phyloP scores from a whole-genome alignment of 1,140 invertebrate genomes.

The Adelges cooleyi region DNA sequence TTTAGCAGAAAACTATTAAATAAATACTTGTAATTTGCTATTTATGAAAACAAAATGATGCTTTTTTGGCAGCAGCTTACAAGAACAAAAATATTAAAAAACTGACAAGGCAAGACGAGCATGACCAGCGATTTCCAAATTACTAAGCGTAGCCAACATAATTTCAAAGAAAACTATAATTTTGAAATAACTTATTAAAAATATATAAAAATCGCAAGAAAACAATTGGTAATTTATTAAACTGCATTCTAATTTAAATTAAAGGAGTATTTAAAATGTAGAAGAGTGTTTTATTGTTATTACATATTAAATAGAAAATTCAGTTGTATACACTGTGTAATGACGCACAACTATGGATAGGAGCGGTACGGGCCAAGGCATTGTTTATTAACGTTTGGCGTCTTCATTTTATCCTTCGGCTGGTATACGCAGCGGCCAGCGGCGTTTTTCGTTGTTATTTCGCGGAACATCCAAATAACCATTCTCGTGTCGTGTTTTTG shows the following conservation, averaged over 20 bases:
- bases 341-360: neutral
- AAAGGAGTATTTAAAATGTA: no score
- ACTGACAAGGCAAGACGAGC: slow-evolving; percentile 21
- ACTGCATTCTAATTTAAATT: no score
- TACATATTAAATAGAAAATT: no score
- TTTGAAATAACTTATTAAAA: no score
- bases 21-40: no score
- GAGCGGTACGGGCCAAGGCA: neutral
- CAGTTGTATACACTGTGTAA: neutral
- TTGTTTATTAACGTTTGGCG: slow-evolving; percentile 19
- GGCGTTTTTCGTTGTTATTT: neutral
- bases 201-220: no score
- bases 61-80: no score
- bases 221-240: no score
- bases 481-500: neutral
- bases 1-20: neutral
- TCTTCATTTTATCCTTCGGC: neutral
- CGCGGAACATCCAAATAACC: neutral
- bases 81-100: neutral
- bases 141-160: neutral
- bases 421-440: neutral
- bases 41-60: no score
- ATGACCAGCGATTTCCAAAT: slow-evolving; percentile 19
- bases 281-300: no score
- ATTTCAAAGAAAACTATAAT: no score